A percentile compares a stretch with the other conserved stretches of the same genome.
phyloP scores from a whole-genome alignment of 92 coral and sea anemone species.

The Porites evermanni region DNA sequence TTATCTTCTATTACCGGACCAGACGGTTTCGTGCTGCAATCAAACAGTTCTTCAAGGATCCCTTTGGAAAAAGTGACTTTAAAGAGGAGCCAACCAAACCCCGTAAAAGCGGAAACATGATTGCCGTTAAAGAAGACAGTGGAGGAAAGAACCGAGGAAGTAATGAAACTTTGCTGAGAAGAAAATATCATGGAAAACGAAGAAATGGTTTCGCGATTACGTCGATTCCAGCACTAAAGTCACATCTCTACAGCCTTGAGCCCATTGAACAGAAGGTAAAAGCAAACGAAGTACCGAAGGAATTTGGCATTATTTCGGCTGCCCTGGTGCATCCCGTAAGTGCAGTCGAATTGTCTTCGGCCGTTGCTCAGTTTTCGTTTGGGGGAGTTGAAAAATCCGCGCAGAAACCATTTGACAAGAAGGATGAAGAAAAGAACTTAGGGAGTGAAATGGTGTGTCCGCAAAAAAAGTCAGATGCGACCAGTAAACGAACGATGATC shows the following conservation, averaged over 20 bases:
- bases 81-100: conserved; percentile 2
- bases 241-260: not conserved
- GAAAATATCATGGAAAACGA: not conserved
- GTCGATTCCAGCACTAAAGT: not conserved
- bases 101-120: not conserved
- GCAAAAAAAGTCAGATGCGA: too few species aligned
- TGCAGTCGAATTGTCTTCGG: too few species aligned
- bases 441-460: too few species aligned
- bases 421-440: too few species aligned
- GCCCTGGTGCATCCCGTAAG: not conserved
- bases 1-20: conserved; percentile 70
- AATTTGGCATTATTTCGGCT: not conserved
- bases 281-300: not conserved
- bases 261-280: not conserved
- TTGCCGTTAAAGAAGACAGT: not conserved
- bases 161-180: not conserved
- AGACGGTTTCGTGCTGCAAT: conserved; percentile 61
- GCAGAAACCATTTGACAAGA: too few species aligned
- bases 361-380: too few species aligned
- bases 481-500: too few species aligned
- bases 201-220: not conserved
- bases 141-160: not conserved
- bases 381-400: too few species aligned
- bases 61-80: conserved; percentile 40
- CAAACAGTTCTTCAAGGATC: conserved; percentile 36